Percentiles rank a stretch among this genome's conserved stretches.
Conservation (phyloP, 1,140 invertebrate species). For the Phymastichus coffea region DNA sequence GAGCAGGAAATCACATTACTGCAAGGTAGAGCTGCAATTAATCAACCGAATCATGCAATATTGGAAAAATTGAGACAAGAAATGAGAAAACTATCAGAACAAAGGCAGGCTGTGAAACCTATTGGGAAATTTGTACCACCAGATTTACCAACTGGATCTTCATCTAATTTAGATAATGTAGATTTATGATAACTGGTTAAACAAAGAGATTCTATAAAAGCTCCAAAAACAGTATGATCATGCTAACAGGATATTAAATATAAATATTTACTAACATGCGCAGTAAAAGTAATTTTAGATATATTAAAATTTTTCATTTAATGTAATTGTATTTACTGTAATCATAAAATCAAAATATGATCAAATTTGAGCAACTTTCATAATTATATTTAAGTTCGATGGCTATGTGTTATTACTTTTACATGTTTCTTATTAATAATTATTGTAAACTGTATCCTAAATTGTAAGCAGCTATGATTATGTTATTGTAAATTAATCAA, state of each 20-base stretch:
- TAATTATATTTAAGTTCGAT: too few relatives aligned
- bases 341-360: too few relatives aligned
- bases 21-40: constrained; percentile 85
- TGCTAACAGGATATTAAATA: background rate
- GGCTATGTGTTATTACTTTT: too few relatives aligned
- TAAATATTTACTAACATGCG: background rate
- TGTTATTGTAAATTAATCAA: too few relatives aligned
- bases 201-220: background rate
- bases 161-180: constrained; percentile 73
- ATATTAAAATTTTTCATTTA: too few relatives aligned
- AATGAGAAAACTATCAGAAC: constrained; percentile 78
- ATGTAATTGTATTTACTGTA: too few relatives aligned
- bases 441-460: too few relatives aligned
- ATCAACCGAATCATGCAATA: constrained; percentile 92
- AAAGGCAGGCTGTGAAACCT: constrained; percentile 67
- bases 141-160: constrained; percentile 67
- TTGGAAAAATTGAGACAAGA: constrained; percentile 86
- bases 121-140: constrained; percentile 73
- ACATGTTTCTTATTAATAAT: too few relatives aligned
- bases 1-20: constrained; percentile 92
- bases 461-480: too few relatives aligned
- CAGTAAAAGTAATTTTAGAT: background rate
- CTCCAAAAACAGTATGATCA: background rate
- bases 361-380: too few relatives aligned
- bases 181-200: constrained; percentile 55